phyloP scores from a whole-genome alignment of 1,140 invertebrate species.

The Drosophila kepulauana region DNA sequence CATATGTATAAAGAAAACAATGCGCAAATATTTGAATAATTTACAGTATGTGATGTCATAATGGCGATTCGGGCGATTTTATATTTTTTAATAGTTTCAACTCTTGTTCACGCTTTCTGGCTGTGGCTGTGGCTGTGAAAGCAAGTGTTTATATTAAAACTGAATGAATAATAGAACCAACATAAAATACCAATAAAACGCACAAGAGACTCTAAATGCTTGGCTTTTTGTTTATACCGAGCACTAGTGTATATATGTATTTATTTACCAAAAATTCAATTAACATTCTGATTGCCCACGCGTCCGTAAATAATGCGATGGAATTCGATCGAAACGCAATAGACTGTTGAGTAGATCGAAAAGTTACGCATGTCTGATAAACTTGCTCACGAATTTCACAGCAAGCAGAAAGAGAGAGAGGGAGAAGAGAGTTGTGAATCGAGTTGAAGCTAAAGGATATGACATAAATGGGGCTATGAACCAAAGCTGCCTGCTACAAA shows the following conservation, averaged over 20 bases:
- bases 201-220: not conserved
- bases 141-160: slow-evolving; percentile 38
- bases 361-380: slow-evolving; percentile 6
- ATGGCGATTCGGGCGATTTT: slow-evolving; percentile 34
- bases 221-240: not conserved
- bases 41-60: slow-evolving; percentile 79
- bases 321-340: slow-evolving; percentile 9
- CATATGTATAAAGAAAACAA: slow-evolving; percentile 54
- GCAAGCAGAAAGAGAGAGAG: not conserved
- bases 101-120: slow-evolving; percentile 63
- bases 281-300: slow-evolving; percentile 33
- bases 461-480: not conserved
- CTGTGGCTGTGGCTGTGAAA: slow-evolving; percentile 20
- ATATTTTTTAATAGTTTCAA: slow-evolving; percentile 42
- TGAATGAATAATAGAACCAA: slow-evolving; percentile 18
- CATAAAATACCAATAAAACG: slow-evolving; percentile 22
- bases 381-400: not conserved
- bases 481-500: slow-evolving; percentile 1
- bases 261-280: slow-evolving; percentile 5
- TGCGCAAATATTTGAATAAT: slow-evolving; percentile 71
- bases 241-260: not conserved
- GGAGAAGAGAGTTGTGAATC: not conserved
- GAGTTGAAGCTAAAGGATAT: not conserved
- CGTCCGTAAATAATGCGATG: not conserved
- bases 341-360: not conserved